A percentile compares a stretch with the other conserved stretches of the same genome.
phyloP scores from a whole-genome alignment of 2,113 vertebrate species.

The Dicentrarchus labrax region DNA sequence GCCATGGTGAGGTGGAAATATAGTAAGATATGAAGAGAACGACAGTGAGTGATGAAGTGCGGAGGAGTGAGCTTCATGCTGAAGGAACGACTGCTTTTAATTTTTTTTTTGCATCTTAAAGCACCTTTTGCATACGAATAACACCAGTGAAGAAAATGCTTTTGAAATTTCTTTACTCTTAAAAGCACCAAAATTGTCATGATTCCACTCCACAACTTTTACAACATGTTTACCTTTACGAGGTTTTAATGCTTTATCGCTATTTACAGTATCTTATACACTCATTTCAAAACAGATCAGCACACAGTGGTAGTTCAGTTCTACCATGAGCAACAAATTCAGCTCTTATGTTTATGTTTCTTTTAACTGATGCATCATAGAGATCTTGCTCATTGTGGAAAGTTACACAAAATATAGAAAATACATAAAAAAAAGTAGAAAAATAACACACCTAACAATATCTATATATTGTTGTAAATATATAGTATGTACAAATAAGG shows the following conservation, averaged over 20 bases:
- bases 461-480: conserved; percentile 76
- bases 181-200: conserved; percentile 74
- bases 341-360: conserved; percentile 42
- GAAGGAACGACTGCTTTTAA: background rate
- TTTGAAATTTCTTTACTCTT: conserved; percentile 73
- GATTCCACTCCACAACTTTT: conserved; percentile 60
- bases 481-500: conserved; percentile 77
- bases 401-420: conserved; percentile 70
- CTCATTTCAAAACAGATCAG: conserved; percentile 67
- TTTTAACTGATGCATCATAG: conserved; percentile 51
- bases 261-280: conserved; percentile 73
- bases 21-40: conserved; percentile 65
- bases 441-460: conserved; percentile 80
- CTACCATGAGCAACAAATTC: conserved; percentile 40
- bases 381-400: conserved; percentile 54
- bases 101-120: conserved; percentile 8
- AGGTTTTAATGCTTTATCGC: conserved; percentile 58
- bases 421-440: conserved; percentile 71
- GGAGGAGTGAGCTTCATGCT: background rate
- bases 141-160: conserved; percentile 39
- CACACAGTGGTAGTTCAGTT: conserved; percentile 27
- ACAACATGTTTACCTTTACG: conserved; percentile 62
- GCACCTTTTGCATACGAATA: conserved; percentile 28
- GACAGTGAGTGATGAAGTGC: conserved; percentile 24
- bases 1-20: conserved; percentile 63